Conservation (phyloP, 2,888 invertebrate species). For the Patella depressa region DNA sequence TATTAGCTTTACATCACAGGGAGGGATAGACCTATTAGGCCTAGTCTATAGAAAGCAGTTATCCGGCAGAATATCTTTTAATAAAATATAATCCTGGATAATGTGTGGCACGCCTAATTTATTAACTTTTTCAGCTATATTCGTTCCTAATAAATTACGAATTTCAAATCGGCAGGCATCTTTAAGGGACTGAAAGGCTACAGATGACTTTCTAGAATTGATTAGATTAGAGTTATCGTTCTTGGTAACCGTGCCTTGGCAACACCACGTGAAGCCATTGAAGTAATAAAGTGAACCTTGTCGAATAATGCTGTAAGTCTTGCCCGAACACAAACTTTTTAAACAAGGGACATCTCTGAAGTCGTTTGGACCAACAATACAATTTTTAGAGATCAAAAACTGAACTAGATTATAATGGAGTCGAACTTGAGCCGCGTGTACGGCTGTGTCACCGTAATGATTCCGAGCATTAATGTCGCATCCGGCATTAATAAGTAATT, state of each 20-base stretch:
- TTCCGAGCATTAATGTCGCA: conserved; percentile 3
- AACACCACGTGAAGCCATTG: neutral
- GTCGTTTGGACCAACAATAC: neutral
- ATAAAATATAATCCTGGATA: neutral
- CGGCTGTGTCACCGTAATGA: neutral
- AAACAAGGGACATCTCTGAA: neutral
- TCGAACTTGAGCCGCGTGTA: neutral
- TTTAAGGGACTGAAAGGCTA: neutral
- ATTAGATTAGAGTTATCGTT: too few relatives aligned
- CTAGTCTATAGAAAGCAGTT: too few relatives aligned
- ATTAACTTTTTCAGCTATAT: neutral
- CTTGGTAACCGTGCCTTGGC: neutral
- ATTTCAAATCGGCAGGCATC: conserved; percentile 10
- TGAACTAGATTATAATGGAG: neutral
- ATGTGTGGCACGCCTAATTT: neutral
- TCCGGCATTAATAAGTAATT: neutral
- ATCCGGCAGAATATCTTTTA: neutral
- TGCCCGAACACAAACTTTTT: neutral
- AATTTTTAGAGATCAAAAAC: neutral
- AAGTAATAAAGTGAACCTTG: neutral
- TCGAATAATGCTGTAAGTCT: neutral
- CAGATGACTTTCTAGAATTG: neutral
- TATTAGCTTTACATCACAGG: too few relatives aligned
- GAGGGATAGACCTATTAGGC: too few relatives aligned
- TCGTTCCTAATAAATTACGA: neutral